Conservation (phyloP, 2,888 invertebrate genomes). For the Pseudanteris insignis region DNA sequence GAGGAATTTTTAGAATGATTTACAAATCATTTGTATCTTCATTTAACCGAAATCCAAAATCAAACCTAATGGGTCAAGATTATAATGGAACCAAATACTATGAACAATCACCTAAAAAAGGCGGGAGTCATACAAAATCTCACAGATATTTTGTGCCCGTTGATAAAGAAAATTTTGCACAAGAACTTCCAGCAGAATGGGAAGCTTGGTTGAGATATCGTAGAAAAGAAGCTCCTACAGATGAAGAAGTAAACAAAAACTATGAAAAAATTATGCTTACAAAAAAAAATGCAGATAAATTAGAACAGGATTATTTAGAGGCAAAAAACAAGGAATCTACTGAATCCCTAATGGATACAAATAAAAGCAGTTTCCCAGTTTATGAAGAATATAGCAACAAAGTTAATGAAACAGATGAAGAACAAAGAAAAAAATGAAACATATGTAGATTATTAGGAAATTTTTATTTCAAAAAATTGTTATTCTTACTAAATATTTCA, state of each 20-base stretch:
- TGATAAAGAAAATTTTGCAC: conserved; percentile 73
- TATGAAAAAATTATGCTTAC: conserved; percentile 77
- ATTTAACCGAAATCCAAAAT: conserved; percentile 63
- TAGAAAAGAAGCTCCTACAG: conserved; percentile 74
- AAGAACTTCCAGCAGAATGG: conserved; percentile 87
- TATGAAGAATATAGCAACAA: too few relatives aligned
- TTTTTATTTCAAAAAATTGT: too few relatives aligned
- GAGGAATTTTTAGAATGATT: conserved; percentile 64
- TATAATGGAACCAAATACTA: conserved; percentile 84
- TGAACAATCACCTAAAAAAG: conserved; percentile 72
- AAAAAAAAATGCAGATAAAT: conserved; percentile 77
- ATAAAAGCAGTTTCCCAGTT: too few relatives aligned
- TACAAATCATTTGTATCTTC: conserved; percentile 74
- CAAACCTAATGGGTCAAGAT: conserved; percentile 75
- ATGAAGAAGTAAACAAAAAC: conserved; percentile 77
- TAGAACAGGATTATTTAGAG: conserved; percentile 72
- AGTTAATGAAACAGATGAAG: too few relatives aligned
- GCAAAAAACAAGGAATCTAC: too few relatives aligned
- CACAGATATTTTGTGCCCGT: conserved; percentile 80
- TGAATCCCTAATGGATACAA: too few relatives aligned
- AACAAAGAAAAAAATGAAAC: too few relatives aligned
- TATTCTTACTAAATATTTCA: too few relatives aligned
- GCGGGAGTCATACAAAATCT: conserved; percentile 66
- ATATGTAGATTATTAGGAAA: too few relatives aligned
- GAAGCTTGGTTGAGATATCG: conserved; percentile 82